Evolutionary conservation across 1,140 invertebrate species (phyloP), one percentile per base, ranked within the genome.

Genomic region (Danaus plexippus): DNA sequence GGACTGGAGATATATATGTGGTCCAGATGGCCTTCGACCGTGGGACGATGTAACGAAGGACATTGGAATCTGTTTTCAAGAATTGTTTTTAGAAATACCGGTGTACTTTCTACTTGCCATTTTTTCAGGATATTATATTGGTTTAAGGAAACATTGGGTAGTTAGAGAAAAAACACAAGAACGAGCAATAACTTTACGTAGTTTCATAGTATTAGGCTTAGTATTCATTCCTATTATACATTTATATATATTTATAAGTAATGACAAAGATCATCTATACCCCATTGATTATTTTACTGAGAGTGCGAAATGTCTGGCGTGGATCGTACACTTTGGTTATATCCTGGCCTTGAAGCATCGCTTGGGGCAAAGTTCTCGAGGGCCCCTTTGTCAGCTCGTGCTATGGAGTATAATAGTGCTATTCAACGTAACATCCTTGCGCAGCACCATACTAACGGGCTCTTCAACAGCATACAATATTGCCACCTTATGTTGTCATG

Each of bases 31-130:
- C 9, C 82, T 94, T 40, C 85, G 88, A 52, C 88, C 92, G 1
- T 92, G 93, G 88, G 90, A 92, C 73, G 79, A 89, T 11, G 73
- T 85, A n/a, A 89, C 88, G 8, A 90, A 91, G 68, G 93, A 95
- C 80, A 88, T 96, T 66, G 91, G 93, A 63, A 83, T 91, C 47
- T 97, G 95, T 77, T 96, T 96, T 75, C 93, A 95, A 78, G 90
- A 94, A 73, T 74, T 95, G 45, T 91, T 90, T 64, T 87, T 95
- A 46, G 89, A 93, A 76, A 88, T 94, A 56, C 94, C 94, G 18
- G 75, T 92, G 41, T 90, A 93, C 60, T 88, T 89, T 46, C 78
- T 95, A 13, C 88, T 96, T 59, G 91, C 93, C 8, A 87, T 93
- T 15, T 74, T 90, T 48, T 96, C 94, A 40, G 90, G 92, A 1